Percentiles rank a stretch among this genome's conserved stretches.
Conservation (phyloP, 1,140 invertebrate genomes). For the Penaeus japonicus region DNA sequence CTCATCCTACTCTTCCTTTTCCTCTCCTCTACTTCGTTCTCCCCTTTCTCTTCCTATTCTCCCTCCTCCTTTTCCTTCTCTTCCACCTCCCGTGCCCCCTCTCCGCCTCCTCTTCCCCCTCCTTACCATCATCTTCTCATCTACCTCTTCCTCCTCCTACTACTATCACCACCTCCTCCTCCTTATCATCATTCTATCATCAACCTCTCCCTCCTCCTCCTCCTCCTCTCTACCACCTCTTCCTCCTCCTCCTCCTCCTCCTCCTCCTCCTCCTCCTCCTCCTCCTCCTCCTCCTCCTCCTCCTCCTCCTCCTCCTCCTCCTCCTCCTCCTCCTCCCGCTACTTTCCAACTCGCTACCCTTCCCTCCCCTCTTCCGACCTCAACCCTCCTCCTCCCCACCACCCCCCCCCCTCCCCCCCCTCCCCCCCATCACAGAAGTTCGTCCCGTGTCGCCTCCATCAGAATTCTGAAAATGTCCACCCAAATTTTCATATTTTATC, state of each 20-base stretch:
- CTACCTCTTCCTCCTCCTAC: not conserved
- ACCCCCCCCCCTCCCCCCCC: no score
- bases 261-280: not conserved
- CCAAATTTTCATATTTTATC: no score
- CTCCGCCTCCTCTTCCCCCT: not conserved
- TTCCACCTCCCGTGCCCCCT: not conserved
- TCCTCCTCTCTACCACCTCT: not conserved
- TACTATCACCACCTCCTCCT: not conserved
- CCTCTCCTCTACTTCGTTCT: not conserved
- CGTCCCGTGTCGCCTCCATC: no score
- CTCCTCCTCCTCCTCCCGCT: not conserved
- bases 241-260: not conserved
- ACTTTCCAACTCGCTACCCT: no score
- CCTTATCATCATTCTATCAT: not conserved
- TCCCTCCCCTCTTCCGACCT: not conserved
- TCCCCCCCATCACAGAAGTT: no score
- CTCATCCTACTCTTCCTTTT: not conserved
- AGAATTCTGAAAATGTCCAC: no score
- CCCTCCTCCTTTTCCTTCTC: not conserved
- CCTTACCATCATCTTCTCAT: not conserved
- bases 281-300: not conserved
- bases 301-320: not conserved
- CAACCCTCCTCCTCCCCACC: not conserved
- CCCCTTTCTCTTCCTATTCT: not conserved
- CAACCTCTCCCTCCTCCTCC: not conserved